Percentiles rank a stretch among this genome's conserved stretches.
Evolutionary conservation across 2,113 vertebrate genomes (phyloP).

Genomic region (Caranx ignobilis): DNA sequence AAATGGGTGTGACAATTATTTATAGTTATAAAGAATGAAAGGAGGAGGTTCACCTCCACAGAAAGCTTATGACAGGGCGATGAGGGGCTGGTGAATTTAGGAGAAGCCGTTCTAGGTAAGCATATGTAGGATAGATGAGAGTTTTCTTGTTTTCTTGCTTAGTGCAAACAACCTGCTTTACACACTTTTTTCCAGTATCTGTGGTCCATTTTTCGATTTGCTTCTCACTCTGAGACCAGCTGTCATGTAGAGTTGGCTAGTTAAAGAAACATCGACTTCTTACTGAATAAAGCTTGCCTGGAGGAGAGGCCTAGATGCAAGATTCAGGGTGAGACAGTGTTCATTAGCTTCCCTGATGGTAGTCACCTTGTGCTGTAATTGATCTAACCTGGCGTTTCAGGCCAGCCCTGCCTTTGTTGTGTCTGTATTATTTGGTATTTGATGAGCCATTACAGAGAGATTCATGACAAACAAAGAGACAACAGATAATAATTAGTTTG

Average conservation of each 20-base stretch:
- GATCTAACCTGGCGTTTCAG: constrained; percentile 57
- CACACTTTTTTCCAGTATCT: constrained; percentile 22
- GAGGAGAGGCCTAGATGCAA: background rate
- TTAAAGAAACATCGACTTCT: constrained; percentile 1
- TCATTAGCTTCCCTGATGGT: constrained; percentile 17
- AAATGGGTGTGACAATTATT: constrained; percentile 14
- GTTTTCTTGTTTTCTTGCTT: constrained; percentile 25
- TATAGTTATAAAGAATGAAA: constrained; percentile 45
- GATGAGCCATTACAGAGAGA: background rate
- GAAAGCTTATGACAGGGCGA: constrained; percentile 22
- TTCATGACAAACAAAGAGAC: background rate
- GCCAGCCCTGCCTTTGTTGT: constrained; percentile 27
- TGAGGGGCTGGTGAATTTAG: constrained; percentile 11
- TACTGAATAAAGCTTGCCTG: constrained; percentile 15
- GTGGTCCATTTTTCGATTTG: background rate
- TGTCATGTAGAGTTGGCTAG: constrained; percentile 31
- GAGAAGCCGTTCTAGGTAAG: constrained; percentile 11
- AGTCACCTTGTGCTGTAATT: constrained; percentile 66
- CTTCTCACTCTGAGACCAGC: background rate
- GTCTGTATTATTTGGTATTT: constrained; percentile 21
- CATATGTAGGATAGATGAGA: constrained; percentile 7
- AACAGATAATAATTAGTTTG: background rate
- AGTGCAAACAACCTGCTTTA: constrained; percentile 9
- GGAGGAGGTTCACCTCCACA: background rate
- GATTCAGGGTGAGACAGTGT: constrained; percentile 7